Evolutionary conservation across 2,888 invertebrate genomes (phyloP), one percentile per base, ranked within the genome.

Genomic region (Acronicta psi): DNA sequence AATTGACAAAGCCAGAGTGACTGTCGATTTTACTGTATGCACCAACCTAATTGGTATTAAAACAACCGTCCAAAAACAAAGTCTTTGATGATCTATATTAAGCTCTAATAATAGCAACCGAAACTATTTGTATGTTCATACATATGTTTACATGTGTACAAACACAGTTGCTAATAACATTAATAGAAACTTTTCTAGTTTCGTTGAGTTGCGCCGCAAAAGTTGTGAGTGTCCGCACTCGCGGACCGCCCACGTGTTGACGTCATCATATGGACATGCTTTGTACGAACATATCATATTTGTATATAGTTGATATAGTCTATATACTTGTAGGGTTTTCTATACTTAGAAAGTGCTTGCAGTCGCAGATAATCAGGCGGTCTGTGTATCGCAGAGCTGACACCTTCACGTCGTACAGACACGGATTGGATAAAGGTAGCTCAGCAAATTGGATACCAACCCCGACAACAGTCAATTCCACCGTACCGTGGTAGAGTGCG

Each of bases 131-230:
- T 23, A 8, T 23, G 23, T 23, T 8, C 7, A 23, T 4, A 23
- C 7, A 4, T 23, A 7, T 23, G 8, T 10, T 7, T 25, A 31
- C 5, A 25, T 25, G 8, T 25, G 44, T 20, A 11, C 20, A 23
- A 29, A 31, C 18, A 14, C 13, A 45, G 14, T 41, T 17, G 13
- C 9, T 52, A 34, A 40, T 36, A 41, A 41, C 16, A 9, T 9
- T 34, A 45, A 49, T 66, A 20, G 7, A 42, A 59, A 54, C 53
- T 53, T 65, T 59, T 66, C 49, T 53, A 59, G 45, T 64, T 58
- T 58, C 18, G 44, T 38, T 18, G 16, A 52, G 44, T 53, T 41
- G 25, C 6, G 43, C 17, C 11, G 46, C 0, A 1, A 31, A 49
- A 65, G 66, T 64, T 42, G 34, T 49, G 31, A 53, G 17, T 18